Percentiles rank a stretch among this genome's conserved stretches.
Evolutionary conservation across 2,113 vertebrate genomes (phyloP).

Genomic region (Alethe diademata): DNA sequence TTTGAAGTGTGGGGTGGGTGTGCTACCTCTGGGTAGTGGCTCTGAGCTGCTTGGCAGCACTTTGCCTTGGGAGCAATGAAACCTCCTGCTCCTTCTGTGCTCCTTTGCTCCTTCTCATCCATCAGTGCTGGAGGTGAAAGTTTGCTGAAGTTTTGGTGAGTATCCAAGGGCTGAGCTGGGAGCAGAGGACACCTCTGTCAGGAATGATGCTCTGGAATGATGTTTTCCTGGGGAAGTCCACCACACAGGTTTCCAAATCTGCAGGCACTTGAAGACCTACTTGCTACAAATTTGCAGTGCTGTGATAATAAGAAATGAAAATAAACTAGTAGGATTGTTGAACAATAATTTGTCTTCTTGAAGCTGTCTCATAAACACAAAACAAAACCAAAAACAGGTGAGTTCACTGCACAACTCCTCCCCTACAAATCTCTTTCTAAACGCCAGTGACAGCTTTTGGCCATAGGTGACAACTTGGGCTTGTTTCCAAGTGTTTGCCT

Average conservation of each 20-base stretch:
- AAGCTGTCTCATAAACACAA: neutral
- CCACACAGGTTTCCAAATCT: neutral
- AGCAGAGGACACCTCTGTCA: neutral
- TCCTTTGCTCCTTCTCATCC: neutral
- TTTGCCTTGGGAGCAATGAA: neutral
- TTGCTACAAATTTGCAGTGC: neutral
- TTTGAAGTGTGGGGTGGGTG: neutral
- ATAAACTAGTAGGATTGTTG: neutral
- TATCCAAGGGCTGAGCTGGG: fast-evolving
- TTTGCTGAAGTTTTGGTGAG: neutral
- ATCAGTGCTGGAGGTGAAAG: fast-evolving
- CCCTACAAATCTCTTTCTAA: neutral
- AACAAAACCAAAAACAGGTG: neutral
- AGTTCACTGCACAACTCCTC: neutral
- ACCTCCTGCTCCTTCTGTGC: neutral
- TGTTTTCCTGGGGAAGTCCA: neutral
- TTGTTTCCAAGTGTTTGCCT: neutral
- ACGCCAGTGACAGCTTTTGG: neutral
- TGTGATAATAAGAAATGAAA: neutral
- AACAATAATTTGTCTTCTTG: neutral
- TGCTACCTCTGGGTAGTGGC: neutral
- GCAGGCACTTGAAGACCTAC: fast-evolving
- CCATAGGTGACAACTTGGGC: neutral
- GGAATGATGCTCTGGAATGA: neutral
- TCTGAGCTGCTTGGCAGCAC: neutral